A percentile compares a stretch with the other conserved stretches of the same genome.
These are phyloP conservation scores for Tragelaphus imberbis DNA, from an alignment of 2,113 vertebrate species.

Conservation along the genomic window DNA sequence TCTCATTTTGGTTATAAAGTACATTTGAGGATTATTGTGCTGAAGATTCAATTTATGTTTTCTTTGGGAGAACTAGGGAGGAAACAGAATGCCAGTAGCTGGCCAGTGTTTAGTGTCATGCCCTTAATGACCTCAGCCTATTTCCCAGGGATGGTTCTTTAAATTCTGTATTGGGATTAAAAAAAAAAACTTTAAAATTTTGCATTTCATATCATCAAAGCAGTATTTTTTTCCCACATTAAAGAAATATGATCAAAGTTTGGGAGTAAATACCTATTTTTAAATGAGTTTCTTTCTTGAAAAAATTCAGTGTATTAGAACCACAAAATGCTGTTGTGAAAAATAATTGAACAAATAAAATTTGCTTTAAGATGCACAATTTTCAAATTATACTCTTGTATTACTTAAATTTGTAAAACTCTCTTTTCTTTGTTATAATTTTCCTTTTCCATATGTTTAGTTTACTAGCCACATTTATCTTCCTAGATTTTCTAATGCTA, in stretches of 20 bases:
- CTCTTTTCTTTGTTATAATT: neutral
- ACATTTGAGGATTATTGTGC: slow-evolving; percentile 45
- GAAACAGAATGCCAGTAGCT: slow-evolving; percentile 13
- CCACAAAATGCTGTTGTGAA: slow-evolving; percentile 1
- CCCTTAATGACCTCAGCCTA: slow-evolving; percentile 29
- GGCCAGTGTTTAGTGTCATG: slow-evolving; percentile 8
- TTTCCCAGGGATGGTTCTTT: slow-evolving; percentile 41
- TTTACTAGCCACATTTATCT: slow-evolving; percentile 42
- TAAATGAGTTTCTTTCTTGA: slow-evolving; percentile 18
- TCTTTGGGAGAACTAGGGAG: slow-evolving; percentile 35
- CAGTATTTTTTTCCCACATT: slow-evolving; percentile 26
- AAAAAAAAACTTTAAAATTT: neutral
- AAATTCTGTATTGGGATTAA: slow-evolving; percentile 2
- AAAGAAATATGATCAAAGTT: slow-evolving; percentile 26
- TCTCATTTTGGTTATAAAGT: slow-evolving; percentile 55
- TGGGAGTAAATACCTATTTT: neutral
- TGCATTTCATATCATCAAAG: slow-evolving; percentile 38
- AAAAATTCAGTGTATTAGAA: slow-evolving; percentile 40
- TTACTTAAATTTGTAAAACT: neutral
- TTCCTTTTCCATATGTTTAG: slow-evolving; percentile 17
- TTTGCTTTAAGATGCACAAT: slow-evolving; percentile 52
- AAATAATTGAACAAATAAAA: slow-evolving; percentile 44
- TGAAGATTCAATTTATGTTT: slow-evolving; percentile 15
- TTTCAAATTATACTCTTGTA: slow-evolving; percentile 41
- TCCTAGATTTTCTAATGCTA: slow-evolving; percentile 58